Conservation (phyloP, 2,888 invertebrate species). For the Thelaira solivaga region DNA sequence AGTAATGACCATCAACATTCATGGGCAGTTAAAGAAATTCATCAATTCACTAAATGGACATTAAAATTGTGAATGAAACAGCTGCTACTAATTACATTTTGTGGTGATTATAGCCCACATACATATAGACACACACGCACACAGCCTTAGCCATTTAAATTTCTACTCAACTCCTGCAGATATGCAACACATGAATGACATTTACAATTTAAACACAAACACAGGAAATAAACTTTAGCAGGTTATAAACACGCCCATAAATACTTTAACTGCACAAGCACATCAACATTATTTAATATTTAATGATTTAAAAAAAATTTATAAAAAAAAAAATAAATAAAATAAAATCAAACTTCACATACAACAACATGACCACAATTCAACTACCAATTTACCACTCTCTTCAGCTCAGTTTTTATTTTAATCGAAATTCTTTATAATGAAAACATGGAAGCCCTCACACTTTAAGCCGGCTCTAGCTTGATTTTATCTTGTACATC, state of each 20-base stretch:
- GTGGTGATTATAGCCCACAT: conserved; percentile 35
- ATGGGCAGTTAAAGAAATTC: not conserved
- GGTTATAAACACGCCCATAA: conserved; percentile 37
- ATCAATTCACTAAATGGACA: conserved; percentile 9
- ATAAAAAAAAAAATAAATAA: conserved; percentile 18
- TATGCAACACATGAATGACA: conserved; percentile 40
- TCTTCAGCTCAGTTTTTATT: not conserved
- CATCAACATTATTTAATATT: conserved; percentile 52
- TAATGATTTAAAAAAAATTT: conserved; percentile 59
- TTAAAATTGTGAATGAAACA: conserved; percentile 38
- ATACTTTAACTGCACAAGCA: conserved; percentile 14
- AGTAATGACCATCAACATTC: not conserved
- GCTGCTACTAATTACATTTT: conserved; percentile 62
- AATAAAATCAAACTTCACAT: not conserved
- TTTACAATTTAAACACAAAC: conserved; percentile 1
- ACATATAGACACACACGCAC: too few relatives aligned
- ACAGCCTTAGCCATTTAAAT: too few relatives aligned
- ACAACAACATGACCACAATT: conserved; percentile 20
- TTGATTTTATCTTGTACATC: conserved; percentile 53
- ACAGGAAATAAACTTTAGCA: conserved; percentile 17
- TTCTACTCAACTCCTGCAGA: not conserved
- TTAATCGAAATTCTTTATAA: conserved; percentile 3
- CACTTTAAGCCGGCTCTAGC: not conserved
- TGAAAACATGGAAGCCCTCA: not conserved
- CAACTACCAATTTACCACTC: not conserved